Evolutionary conservation across 2,888 invertebrate species (phyloP).

Genomic region (Cantharis rufa): DNA sequence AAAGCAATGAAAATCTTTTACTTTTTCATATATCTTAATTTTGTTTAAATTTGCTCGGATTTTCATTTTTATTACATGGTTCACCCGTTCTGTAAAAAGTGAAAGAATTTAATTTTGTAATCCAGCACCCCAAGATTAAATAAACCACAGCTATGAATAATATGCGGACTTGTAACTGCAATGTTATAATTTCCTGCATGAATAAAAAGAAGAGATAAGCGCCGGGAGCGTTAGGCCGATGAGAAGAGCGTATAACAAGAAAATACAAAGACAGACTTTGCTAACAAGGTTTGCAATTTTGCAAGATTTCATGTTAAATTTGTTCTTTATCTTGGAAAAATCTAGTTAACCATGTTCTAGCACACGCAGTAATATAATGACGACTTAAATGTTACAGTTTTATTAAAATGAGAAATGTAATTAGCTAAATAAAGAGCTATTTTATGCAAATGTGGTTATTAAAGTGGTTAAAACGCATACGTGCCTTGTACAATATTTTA

Average conservation of each 20-base stretch:
- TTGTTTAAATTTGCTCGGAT: conserved; percentile 20
- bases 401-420: conserved; percentile 22
- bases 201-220: conserved; percentile 29
- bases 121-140: conserved; percentile 26
- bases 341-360: conserved; percentile 18
- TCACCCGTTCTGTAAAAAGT: conserved; percentile 22
- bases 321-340: conserved; percentile 25
- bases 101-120: conserved; percentile 29
- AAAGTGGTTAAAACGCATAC: conserved; percentile 14
- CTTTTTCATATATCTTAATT: conserved; percentile 20
- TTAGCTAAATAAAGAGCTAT: conserved; percentile 18
- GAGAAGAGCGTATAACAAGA: conserved; percentile 26
- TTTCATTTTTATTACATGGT: background rate
- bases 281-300: conserved; percentile 27
- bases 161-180: conserved; percentile 28
- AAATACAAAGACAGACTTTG: conserved; percentile 28
- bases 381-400: conserved; percentile 13
- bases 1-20: background rate
- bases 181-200: conserved; percentile 29
- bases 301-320: conserved; percentile 26
- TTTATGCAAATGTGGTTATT: conserved; percentile 19
- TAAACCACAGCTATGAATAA: conserved; percentile 28
- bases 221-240: conserved; percentile 21
- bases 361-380: conserved; percentile 17
- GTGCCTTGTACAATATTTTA: conserved; percentile 11